phyloP scores from a whole-genome alignment of 1,140 invertebrate genomes.

The Drosophila santomea region DNA sequence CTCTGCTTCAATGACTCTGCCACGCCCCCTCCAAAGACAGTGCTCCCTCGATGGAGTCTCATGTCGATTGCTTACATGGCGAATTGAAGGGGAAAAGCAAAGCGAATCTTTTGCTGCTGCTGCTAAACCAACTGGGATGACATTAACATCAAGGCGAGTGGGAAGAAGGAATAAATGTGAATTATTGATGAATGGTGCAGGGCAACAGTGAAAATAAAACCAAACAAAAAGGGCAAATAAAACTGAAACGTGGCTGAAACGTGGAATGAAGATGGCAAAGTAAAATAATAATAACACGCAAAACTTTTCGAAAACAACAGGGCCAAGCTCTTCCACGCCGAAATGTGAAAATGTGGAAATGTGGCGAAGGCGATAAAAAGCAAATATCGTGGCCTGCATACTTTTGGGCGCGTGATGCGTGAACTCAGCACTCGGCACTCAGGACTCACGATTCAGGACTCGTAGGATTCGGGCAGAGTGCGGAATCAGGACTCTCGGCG shows the following conservation, averaged over 20 bases:
- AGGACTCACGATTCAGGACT: slow-evolving; percentile 43
- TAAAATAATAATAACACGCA: slow-evolving; percentile 75
- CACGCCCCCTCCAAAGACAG: slow-evolving; percentile 14
- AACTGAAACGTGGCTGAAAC: slow-evolving; percentile 56
- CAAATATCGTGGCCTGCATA: slow-evolving; percentile 78
- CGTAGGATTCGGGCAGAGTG: slow-evolving; percentile 8
- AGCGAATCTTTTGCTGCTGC: slow-evolving; percentile 1
- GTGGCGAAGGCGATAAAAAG: slow-evolving; percentile 67
- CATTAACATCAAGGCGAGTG: slow-evolving; percentile 39
- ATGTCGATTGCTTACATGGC: slow-evolving; percentile 73
- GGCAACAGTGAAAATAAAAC: slow-evolving; percentile 22
- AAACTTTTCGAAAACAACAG: slow-evolving; percentile 32
- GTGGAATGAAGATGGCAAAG: slow-evolving; percentile 64
- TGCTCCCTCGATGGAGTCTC: slow-evolving; percentile 26
- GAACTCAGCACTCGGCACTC: slow-evolving; percentile 49
- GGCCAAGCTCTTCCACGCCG: neutral
- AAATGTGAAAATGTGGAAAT: slow-evolving; percentile 45
- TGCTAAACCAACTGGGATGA: slow-evolving; percentile 46
- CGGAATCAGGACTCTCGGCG: no score
- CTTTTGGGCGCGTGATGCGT: slow-evolving; percentile 73
- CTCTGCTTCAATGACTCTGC: neutral
- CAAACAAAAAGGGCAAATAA: slow-evolving; percentile 45
- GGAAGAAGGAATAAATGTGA: slow-evolving; percentile 74
- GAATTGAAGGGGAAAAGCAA: slow-evolving; percentile 35
- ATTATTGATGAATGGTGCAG: slow-evolving; percentile 81